Percentiles rank a stretch among this genome's conserved stretches.
phyloP scores from a whole-genome alignment of 2,797 vertebrate genomes.

The Sebastes vulpes region DNA sequence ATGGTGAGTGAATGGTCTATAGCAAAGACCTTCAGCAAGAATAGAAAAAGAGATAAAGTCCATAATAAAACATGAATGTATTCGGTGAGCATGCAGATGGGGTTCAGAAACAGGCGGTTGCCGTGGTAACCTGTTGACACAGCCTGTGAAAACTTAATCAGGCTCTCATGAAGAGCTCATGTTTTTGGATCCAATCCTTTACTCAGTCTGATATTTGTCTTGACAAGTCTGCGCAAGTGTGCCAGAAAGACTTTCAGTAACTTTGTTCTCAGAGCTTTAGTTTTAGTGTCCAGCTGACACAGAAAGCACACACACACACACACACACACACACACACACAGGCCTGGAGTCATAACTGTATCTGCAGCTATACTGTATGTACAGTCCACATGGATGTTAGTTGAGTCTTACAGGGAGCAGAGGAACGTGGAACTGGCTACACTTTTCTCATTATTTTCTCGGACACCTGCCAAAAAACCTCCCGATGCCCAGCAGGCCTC shows the following conservation, averaged over 20 bases:
- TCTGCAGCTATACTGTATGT: conserved; percentile 14
- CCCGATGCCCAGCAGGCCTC: conserved; percentile 25
- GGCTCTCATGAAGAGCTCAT: conserved; percentile 4
- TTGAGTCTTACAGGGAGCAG: background rate
- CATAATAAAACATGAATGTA: conserved; percentile 19
- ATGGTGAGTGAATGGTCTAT: background rate
- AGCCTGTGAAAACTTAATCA: conserved; percentile 18
- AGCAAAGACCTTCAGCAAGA: background rate
- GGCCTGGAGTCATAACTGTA: conserved; percentile 14
- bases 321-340: background rate
- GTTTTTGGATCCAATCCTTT: conserved; percentile 28
- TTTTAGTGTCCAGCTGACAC: conserved; percentile 10
- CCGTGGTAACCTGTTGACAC: conserved; percentile 31
- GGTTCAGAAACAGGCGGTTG: conserved; percentile 26
- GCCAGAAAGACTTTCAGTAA: background rate
- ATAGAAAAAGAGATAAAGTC: background rate
- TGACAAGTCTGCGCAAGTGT: conserved; percentile 11
- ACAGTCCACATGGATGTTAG: conserved; percentile 19
- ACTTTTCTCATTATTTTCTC: conserved; percentile 70
- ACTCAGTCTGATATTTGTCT: conserved; percentile 14
- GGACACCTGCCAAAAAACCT: conserved; percentile 37
- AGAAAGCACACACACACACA: background rate
- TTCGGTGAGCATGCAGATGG: background rate
- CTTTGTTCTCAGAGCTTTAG: background rate
- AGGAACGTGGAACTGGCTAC: conserved; percentile 14